Percentiles rank a stretch among this genome's conserved stretches.
phyloP scores from a whole-genome alignment of 2,888 invertebrate genomes.

The Julus scandinavius region DNA sequence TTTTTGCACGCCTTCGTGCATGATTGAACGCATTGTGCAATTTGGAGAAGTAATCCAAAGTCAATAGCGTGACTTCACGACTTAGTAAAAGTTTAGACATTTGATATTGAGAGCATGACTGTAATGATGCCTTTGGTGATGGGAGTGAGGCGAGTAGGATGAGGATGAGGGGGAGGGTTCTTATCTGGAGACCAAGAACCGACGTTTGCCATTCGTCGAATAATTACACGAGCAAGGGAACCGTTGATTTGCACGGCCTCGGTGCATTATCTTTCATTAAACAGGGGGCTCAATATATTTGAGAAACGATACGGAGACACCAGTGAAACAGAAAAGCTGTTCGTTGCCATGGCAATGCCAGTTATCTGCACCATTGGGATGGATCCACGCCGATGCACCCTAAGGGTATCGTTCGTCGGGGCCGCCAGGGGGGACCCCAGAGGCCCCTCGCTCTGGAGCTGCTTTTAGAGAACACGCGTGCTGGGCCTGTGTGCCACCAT shows the following conservation, averaged over 20 bases:
- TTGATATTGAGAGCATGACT: neutral
- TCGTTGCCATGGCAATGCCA: slow-evolving; percentile 31
- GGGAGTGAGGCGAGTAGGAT: neutral
- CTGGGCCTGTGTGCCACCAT: neutral
- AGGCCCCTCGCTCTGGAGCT: neutral
- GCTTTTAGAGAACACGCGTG: neutral
- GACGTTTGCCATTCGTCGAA: slow-evolving; percentile 2
- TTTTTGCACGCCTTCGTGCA: neutral
- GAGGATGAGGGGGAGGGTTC: neutral
- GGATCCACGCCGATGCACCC: slow-evolving; percentile 27
- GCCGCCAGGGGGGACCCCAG: slow-evolving; percentile 8
- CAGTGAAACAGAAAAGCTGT: slow-evolving; percentile 34
- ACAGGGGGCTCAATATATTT: slow-evolving; percentile 25
- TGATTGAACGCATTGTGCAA: neutral
- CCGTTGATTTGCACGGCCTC: slow-evolving; percentile 25
- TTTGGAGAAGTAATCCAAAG: neutral
- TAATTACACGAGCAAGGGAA: neutral
- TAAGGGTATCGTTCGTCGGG: neutral
- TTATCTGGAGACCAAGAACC: slow-evolving; percentile 31
- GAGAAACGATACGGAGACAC: slow-evolving; percentile 40
- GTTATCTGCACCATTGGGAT: slow-evolving; percentile 24
- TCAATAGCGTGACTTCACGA: neutral
- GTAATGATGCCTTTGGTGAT: neutral
- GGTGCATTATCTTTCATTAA: slow-evolving; percentile 30
- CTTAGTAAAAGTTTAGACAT: neutral